Evolutionary conservation across 2,797 vertebrate species (phyloP), one percentile per base, ranked within the genome.

Genomic region (Adrianichthys oophorus): DNA sequence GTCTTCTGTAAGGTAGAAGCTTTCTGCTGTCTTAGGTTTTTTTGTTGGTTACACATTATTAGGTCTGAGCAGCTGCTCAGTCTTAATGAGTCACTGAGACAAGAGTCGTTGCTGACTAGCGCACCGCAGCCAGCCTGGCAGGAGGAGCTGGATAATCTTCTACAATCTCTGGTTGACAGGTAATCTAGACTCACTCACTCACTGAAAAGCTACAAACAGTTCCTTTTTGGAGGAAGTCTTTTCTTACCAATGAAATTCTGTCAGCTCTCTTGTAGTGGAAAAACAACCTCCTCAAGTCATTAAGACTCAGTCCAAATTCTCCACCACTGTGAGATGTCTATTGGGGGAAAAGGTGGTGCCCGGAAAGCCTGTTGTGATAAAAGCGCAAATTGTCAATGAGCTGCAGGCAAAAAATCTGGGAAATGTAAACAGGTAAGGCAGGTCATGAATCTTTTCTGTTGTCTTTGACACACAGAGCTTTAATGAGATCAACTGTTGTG

Each of bases 251-350:
- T 48, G 23, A 61, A 17, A 57, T 40, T 63, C 50, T 26, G 52
- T 66, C 69, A 99, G 97, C 79, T 95, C 95, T 53, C 92, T 98
- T 55, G 70, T 99, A 46, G 95, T 98, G 70, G 96, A 98, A 62
- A 96, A 94, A 80, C 97, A 98, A 78, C 97, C 97, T 0, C 96
- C 96, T 0, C 97, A 98, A 78, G 97, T 99, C 79, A 93, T 99
- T 68, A 99, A 98, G 88, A 99, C 97, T n/a, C 97, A 98, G 79
- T 98, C 96, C 58, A 98, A 97, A 87, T 99, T 98, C 84, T 95
- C 94, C 80, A 94, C 94, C 0, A 94, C 91, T 0, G 89, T 98
- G n/a, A 91, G 94, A 63, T 97, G 95, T 78, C 87, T 99, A 62
- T 87, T 98, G 72, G 97, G 97, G 17, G 91, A 94, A 4, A 93